A percentile compares a stretch with the other conserved stretches of the same genome.
phyloP scores from a whole-genome alignment of 2,113 vertebrate genomes.

The Arizona elegans region DNA sequence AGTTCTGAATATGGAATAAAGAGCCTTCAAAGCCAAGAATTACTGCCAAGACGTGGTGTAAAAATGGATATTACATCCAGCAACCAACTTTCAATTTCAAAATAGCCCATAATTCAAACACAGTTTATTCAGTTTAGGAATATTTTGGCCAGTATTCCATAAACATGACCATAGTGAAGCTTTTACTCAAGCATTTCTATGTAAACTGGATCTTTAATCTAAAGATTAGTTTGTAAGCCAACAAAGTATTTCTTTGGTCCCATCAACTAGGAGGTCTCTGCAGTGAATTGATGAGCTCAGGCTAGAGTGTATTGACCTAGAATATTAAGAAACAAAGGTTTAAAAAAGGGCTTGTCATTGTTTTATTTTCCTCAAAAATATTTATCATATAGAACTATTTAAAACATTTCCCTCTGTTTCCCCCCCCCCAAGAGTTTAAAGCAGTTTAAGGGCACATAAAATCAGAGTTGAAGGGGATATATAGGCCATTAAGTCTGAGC shows the following conservation, averaged over 20 bases:
- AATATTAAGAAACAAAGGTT: neutral
- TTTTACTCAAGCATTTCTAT: neutral
- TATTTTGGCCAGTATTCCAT: neutral
- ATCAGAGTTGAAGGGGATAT: neutral
- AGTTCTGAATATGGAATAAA: neutral
- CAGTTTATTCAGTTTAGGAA: neutral
- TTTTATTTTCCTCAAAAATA: neutral
- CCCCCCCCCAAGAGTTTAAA: neutral
- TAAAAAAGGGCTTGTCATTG: neutral
- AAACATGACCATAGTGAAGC: neutral
- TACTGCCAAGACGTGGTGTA: neutral
- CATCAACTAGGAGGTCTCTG: neutral
- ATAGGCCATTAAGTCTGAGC: neutral
- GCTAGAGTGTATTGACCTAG: neutral
- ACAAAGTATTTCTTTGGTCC: neutral
- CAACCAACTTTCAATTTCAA: neutral
- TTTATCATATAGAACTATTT: neutral
- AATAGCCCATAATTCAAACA: neutral
- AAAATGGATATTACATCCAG: neutral
- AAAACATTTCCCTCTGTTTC: neutral
- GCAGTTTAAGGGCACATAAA: neutral
- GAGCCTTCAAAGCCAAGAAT: neutral
- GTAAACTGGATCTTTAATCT: neutral
- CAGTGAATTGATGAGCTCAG: neutral
- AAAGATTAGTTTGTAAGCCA: neutral